Evolutionary conservation across 2,797 vertebrate species (phyloP), one percentile per base, ranked within the genome.

Genomic region (Chelonia mydas): DNA sequence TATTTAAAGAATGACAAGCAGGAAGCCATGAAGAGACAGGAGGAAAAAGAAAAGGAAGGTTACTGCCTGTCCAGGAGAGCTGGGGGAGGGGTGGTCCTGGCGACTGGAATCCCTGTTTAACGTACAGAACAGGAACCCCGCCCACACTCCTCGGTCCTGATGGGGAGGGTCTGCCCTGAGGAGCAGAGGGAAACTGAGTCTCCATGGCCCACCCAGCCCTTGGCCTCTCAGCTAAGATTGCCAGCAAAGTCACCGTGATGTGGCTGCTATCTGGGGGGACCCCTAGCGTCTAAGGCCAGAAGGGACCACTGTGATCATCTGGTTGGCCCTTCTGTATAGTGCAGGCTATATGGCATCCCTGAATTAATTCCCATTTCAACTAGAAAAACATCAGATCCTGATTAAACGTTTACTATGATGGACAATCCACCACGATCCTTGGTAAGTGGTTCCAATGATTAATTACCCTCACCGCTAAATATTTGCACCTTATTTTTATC

Each of bases 1-100:
- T 89, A 53, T 45, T 84, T 80, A 86, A 93, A 91, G 51, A 50
- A 87, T 86, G 89, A 55, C 50, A 87, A 50, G 54, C 82, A 37
- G 94, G 80, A 88, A 79, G 92, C 83, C 0, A 1, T 65, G 68
- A 83, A 61, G 65, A 86, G 86, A 51, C 61, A 83, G 83, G 37
- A 91, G 72, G 31, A 55, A 33, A 90, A 45, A 81, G 0, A 0
- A 37, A 68, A 17, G 65, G 61, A 37, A 37, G n/a, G 61, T 9
- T 10, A 68, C 33, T 68, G 16, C 61, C 61, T 19, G 8, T 21
- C 37, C 61, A 37, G 61, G 65, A 68, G 65, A 37, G 17, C 61
- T 33, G 57, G 7, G 19, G 50, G 65, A 68, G 9, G 65, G 17
- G 61, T 17, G 21, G n/a, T 5, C 65, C 65, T 37, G n/a, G 59